phyloP scores from a whole-genome alignment of 1,140 invertebrate species.

The Zaprionus kolodkinae region DNA sequence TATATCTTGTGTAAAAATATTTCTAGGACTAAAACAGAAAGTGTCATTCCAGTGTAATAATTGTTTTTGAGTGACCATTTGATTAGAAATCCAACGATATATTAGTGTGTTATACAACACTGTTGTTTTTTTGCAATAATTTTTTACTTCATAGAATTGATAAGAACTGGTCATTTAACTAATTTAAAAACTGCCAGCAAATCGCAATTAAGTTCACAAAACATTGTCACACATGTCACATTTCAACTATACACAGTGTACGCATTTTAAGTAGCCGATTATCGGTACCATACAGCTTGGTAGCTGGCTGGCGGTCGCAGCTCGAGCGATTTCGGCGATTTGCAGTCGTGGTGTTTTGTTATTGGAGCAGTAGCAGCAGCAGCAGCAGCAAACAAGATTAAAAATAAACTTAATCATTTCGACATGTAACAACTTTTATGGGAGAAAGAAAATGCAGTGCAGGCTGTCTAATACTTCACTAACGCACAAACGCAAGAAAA shows the following conservation, averaged over 20 bases:
- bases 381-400: conserved; percentile 68
- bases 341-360: conserved; percentile 78
- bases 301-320: conserved; percentile 21
- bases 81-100: not conserved
- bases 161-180: conserved; percentile 39
- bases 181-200: conserved; percentile 39
- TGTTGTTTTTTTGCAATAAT: conserved; percentile 43
- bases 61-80: conserved; percentile 22
- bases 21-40: not conserved
- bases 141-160: conserved; percentile 40
- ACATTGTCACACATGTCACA: conserved; percentile 10
- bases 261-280: conserved; percentile 10
- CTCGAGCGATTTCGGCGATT: conserved; percentile 26
- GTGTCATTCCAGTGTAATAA: conserved; percentile 11
- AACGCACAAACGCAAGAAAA: conserved; percentile 47
- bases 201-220: not conserved
- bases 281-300: conserved; percentile 18
- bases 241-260: conserved; percentile 15
- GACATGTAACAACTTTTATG: conserved; percentile 33
- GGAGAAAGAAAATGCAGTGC: conserved; percentile 47
- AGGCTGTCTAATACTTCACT: conserved; percentile 13
- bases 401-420: conserved; percentile 55
- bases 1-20: too few relatives aligned
- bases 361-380: conserved; percentile 66
- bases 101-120: conserved; percentile 23